Base-by-base conservation (phyloP, 2,888 invertebrate species). In the Euclidia mi region DNA sequence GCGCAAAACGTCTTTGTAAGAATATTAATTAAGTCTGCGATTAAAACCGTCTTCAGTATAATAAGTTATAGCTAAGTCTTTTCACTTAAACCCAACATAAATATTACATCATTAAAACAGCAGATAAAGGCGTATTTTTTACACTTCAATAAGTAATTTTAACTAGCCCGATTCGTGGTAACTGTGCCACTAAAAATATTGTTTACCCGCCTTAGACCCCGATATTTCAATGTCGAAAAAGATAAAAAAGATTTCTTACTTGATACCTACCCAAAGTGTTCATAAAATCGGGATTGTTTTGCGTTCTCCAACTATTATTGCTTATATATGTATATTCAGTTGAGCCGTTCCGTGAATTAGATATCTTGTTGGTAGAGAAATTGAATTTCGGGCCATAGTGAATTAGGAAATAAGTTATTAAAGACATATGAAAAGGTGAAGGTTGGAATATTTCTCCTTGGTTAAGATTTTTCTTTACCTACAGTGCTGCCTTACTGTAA, bases 141-240 rank as follows among this genome's bases (percentile, higher is more conserved):
- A 47, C 59, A 63, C 48, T 62, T 56, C 60, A 34, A 14, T 63
- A 43, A 53, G 59, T 61, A 56, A 57, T 51, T 72, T 64, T 66
- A 75, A 62, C 55, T 65, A 62, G 41, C 37, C 37, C 38, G 12
- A 43, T 51, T 11, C 11, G 43, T 29, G 34, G 15, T n/a, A 55
- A 28, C 35, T 34, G 46, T 40, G 34, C 37, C 29, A 52, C 50
- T 47, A 48, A 28, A 59, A 67, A 64, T 62, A 45, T 61, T 71
- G 67, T 74, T 66, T 64, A 56, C 45, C 50, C 25, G 53, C 56
- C 38, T 63, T 56, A 37, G 43, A n/a, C 44, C 10, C 38, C 40
- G 47, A 66, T 58, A 67, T 64, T 56, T 38, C 56, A 55, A 75
- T 71, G 75, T 71, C 56, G 49, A 63, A 65, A 49, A 60, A 66